A percentile compares a stretch with the other conserved stretches of the same genome.
These are phyloP conservation scores for Cygnus buccinator DNA, from an alignment of 2,113 vertebrate species.

Conservation along the genomic window DNA sequence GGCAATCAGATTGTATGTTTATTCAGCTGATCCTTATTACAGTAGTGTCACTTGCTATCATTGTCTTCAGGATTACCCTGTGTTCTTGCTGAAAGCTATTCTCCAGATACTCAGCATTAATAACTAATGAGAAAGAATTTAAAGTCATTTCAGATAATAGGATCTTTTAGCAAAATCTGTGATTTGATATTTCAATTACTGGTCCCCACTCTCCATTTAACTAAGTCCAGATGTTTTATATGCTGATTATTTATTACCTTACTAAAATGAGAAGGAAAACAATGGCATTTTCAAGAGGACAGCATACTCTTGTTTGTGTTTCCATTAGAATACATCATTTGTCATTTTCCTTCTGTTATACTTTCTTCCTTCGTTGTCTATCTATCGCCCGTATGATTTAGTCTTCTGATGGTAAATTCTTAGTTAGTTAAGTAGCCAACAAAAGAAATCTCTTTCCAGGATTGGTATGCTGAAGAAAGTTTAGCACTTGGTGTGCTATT, in stretches of 20 bases:
- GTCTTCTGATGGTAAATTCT: neutral
- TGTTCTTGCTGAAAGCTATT: neutral
- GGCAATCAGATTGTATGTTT: neutral
- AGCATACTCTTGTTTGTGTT: neutral
- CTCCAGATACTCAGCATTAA: neutral
- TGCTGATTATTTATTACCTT: neutral
- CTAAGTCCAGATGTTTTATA: neutral
- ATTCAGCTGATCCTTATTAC: neutral
- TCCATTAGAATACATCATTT: neutral
- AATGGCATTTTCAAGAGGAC: neutral
- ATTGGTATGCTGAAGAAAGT: neutral
- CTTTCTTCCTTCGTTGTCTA: neutral
- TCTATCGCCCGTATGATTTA: neutral
- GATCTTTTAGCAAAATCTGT: neutral
- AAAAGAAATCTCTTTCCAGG: neutral
- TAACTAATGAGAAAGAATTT: neutral
- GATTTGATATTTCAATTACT: neutral
- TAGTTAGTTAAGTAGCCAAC: neutral
- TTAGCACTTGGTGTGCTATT: neutral
- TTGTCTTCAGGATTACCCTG: neutral
- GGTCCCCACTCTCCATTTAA: neutral
- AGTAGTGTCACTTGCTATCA: neutral
- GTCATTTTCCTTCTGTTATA: neutral
- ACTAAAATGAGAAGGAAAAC: neutral
- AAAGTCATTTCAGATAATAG: neutral